These are phyloP conservation scores for Furcula furcula DNA, from an alignment of 2,888 invertebrate genomes.

Conservation along the genomic window DNA sequence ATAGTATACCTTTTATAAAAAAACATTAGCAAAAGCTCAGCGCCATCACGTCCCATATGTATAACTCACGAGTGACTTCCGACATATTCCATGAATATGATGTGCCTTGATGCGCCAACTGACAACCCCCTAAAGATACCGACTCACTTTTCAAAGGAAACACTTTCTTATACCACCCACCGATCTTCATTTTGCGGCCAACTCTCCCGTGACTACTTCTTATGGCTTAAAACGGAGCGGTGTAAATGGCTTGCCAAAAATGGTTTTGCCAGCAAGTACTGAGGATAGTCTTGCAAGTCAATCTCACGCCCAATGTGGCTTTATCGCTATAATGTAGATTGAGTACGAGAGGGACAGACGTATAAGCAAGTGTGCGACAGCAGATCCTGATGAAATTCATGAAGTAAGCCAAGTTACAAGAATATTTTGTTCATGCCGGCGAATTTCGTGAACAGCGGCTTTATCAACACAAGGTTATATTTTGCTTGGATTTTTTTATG, in stretches of 20 bases:
- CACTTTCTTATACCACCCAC: slow-evolving; percentile 52
- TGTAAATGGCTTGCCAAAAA: too few species aligned
- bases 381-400: slow-evolving; percentile 59
- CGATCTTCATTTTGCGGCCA: slow-evolving; percentile 19
- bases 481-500: slow-evolving; percentile 25
- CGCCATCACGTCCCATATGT: too few species aligned
- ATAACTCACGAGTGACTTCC: too few species aligned
- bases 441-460: slow-evolving; percentile 24
- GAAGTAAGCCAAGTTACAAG: slow-evolving; percentile 51
- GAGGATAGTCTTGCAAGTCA: slow-evolving; percentile 46
- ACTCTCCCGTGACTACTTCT: slow-evolving; percentile 3
- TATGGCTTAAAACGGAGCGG: too few species aligned
- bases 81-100: slow-evolving; percentile 32
- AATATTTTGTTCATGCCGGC: slow-evolving; percentile 45
- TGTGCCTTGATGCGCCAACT: slow-evolving; percentile 42
- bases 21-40: too few species aligned
- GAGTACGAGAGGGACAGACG: slow-evolving; percentile 42
- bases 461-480: slow-evolving; percentile 18
- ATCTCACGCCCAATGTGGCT: slow-evolving; percentile 75
- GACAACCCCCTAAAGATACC: slow-evolving; percentile 50
- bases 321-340: slow-evolving; percentile 75
- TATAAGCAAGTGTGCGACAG: slow-evolving; percentile 31
- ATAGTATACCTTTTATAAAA: too few species aligned
- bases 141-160: slow-evolving; percentile 54
- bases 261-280: too few species aligned